A percentile compares a stretch with the other conserved stretches of the same genome.
Evolutionary conservation across 2,113 vertebrate species (phyloP).

Genomic region (Saguinus midas): DNA sequence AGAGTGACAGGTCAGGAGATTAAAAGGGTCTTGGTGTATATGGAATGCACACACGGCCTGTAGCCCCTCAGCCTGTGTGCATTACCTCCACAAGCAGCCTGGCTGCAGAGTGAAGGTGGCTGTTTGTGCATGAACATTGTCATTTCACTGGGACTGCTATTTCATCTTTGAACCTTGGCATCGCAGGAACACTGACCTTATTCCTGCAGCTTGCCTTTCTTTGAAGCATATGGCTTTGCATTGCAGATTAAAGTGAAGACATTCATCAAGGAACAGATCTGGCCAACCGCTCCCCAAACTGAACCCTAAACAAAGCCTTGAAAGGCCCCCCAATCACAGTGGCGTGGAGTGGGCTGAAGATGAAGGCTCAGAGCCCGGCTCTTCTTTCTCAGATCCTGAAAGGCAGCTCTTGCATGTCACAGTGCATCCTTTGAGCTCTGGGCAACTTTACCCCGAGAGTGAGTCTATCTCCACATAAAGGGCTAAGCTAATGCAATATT

Average conservation of each 20-base stretch:
- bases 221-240: constrained; percentile 76
- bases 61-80: constrained; percentile 37
- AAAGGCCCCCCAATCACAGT: constrained; percentile 59
- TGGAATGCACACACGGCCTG: neutral
- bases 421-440: constrained; percentile 33
- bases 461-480: constrained; percentile 12
- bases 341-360: constrained; percentile 17
- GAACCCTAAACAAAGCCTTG: constrained; percentile 64
- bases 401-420: neutral
- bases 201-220: constrained; percentile 68
- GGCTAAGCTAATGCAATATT: neutral
- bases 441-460: neutral
- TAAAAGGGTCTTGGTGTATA: constrained; percentile 34
- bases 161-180: constrained; percentile 79
- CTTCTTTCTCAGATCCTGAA: constrained; percentile 44
- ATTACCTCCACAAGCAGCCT: constrained; percentile 14
- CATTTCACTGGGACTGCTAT: constrained; percentile 70
- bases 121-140: constrained; percentile 74
- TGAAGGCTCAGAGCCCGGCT: constrained; percentile 46
- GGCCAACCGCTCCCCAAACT: constrained; percentile 57
- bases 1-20: constrained; percentile 45
- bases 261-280: constrained; percentile 68
- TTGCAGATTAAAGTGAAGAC: constrained; percentile 78
- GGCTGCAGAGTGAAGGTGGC: constrained; percentile 60
- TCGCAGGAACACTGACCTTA: constrained; percentile 78